Conservation (phyloP, 2,797 vertebrate species). For the Coregonus sp. region DNA sequence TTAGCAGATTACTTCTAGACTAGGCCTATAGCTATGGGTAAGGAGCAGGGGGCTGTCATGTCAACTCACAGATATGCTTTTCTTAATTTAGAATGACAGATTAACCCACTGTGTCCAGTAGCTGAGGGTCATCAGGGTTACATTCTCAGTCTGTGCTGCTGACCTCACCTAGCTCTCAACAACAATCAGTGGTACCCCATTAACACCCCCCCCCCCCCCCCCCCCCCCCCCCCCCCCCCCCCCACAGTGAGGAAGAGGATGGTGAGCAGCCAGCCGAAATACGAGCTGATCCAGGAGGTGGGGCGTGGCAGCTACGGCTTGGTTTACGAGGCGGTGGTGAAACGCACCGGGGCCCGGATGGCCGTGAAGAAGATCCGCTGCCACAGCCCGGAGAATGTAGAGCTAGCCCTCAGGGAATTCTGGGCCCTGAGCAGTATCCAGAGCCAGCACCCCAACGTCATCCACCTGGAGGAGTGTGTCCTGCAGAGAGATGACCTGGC, state of each 20-base stretch:
- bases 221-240: slow-evolving; percentile 53
- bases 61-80: no score
- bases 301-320: slow-evolving; percentile 97
- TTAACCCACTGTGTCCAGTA: neutral
- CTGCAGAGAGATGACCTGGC: slow-evolving; percentile 93
- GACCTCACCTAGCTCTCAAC: neutral
- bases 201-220: slow-evolving; percentile 32
- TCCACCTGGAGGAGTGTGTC: slow-evolving; percentile 96
- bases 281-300: slow-evolving; percentile 99
- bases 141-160: neutral
- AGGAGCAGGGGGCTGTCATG: no score
- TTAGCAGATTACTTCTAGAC: no score
- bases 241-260: slow-evolving; percentile 85
- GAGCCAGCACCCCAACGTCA: slow-evolving; percentile 97
- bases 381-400: slow-evolving; percentile 96
- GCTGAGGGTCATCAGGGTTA: neutral
- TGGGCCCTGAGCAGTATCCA: slow-evolving; percentile 99
- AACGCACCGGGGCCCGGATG: slow-evolving; percentile 86
- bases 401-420: slow-evolving; percentile 94
- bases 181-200: neutral
- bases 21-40: no score
- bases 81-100: neutral
- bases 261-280: slow-evolving; percentile 99
- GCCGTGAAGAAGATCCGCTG: slow-evolving; percentile 98
- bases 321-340: slow-evolving; percentile 94